phyloP scores from a whole-genome alignment of 2,888 invertebrate species.

The Cremastinae sp. region DNA sequence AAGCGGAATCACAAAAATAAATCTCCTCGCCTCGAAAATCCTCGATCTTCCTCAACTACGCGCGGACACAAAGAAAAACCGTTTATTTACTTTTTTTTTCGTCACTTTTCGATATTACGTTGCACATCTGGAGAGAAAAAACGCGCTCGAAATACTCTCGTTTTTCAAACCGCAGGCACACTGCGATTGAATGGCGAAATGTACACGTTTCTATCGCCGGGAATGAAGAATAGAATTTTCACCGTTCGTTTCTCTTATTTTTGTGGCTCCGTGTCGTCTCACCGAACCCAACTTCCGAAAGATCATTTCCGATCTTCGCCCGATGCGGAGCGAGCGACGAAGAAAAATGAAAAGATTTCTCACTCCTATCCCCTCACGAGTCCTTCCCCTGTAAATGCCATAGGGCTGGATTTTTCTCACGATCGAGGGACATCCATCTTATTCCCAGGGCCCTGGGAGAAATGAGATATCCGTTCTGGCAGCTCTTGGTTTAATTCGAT shows the following conservation, averaged over 20 bases:
- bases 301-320: slow-evolving; percentile 47
- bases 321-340: slow-evolving; percentile 14
- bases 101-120: slow-evolving; percentile 3
- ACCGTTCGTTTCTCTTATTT: slow-evolving; percentile 27
- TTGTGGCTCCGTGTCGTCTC: slow-evolving; percentile 12
- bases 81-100: neutral
- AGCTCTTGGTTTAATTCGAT: slow-evolving; percentile 5
- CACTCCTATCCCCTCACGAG: slow-evolving; percentile 8
- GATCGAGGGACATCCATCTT: slow-evolving; percentile 23
- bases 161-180: slow-evolving; percentile 11
- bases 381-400: neutral
- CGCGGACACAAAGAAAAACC: neutral
- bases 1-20: neutral
- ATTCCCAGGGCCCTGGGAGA: slow-evolving; percentile 19
- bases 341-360: slow-evolving; percentile 32
- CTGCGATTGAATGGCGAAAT: slow-evolving; percentile 7
- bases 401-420: slow-evolving; percentile 15
- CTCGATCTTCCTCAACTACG: neutral
- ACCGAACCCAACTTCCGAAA: slow-evolving; percentile 31
- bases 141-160: slow-evolving; percentile 20
- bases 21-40: slow-evolving; percentile 26
- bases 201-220: slow-evolving; percentile 23
- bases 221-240: slow-evolving; percentile 49
- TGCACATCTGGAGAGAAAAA: slow-evolving; percentile 6
- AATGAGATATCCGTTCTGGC: slow-evolving; percentile 15